Conservation (phyloP, 2,797 vertebrate species). For the Silurus aristotelis region DNA sequence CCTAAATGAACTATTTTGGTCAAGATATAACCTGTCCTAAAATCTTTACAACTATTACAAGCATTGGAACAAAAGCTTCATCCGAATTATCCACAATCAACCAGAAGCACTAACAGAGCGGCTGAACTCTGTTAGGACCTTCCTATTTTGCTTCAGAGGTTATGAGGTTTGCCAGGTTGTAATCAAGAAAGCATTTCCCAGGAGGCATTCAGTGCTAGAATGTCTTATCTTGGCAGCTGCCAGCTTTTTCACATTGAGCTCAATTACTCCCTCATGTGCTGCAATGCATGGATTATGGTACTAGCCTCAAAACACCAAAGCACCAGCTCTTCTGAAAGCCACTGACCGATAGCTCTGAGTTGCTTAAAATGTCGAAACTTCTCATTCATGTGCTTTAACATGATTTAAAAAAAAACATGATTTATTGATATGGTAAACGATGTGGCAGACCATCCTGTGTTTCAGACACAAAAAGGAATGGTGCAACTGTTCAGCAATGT, state of each 20-base stretch:
- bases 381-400: background rate
- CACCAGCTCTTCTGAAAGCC: background rate
- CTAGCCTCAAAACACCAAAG: background rate
- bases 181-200: background rate
- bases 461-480: background rate
- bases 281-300: conserved; percentile 6
- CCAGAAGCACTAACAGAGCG: conserved; percentile 13
- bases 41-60: background rate
- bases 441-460: background rate
- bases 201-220: conserved; percentile 3
- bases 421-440: background rate
- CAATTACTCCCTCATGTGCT: conserved; percentile 55
- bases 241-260: conserved; percentile 29
- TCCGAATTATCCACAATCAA: background rate
- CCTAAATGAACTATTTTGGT: background rate
- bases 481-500: background rate
- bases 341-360: background rate
- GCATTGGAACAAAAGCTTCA: conserved; percentile 9
- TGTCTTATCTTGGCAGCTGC: conserved; percentile 37
- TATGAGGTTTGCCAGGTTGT: background rate
- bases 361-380: background rate
- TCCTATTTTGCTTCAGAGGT: conserved; percentile 12
- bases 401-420: background rate
- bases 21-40: background rate
- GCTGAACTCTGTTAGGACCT: conserved; percentile 14